Evolutionary conservation across 2,113 vertebrate species (phyloP).

Genomic region (Tachysurus fulvidraco): DNA sequence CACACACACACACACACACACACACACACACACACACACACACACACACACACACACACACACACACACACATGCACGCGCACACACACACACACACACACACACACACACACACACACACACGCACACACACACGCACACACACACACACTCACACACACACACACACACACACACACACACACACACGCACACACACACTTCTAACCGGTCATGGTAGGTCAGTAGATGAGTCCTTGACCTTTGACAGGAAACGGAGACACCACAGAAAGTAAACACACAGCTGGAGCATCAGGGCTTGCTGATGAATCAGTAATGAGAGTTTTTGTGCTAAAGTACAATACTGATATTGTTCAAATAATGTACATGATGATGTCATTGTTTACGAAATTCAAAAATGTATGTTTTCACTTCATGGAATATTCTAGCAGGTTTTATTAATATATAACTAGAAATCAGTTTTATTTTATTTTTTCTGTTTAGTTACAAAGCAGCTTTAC

Average conservation of each 20-base stretch:
- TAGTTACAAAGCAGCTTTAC: background rate
- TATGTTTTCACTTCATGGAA: background rate
- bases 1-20: conserved; percentile 25
- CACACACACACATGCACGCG: no score
- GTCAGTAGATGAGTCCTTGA: background rate
- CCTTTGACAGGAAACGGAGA: background rate
- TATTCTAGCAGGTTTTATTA: background rate
- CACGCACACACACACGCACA: conserved; percentile 15
- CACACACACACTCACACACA: conserved; percentile 27
- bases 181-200: conserved; percentile 20
- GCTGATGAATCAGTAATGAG: background rate
- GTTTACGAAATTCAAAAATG: background rate
- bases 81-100: conserved; percentile 14
- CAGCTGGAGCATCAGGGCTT: background rate
- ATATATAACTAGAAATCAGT: background rate
- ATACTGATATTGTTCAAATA: background rate
- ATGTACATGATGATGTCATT: background rate
- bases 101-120: conserved; percentile 25
- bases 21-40: conserved; percentile 19
- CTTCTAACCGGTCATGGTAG: background rate
- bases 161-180: conserved; percentile 26
- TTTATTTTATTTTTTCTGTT: background rate
- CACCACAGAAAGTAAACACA: conserved; percentile 1
- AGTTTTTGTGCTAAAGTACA: background rate
- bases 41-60: conserved; percentile 27